Conservation (phyloP, 2,888 invertebrate species). For the Lutraria lutraria region DNA sequence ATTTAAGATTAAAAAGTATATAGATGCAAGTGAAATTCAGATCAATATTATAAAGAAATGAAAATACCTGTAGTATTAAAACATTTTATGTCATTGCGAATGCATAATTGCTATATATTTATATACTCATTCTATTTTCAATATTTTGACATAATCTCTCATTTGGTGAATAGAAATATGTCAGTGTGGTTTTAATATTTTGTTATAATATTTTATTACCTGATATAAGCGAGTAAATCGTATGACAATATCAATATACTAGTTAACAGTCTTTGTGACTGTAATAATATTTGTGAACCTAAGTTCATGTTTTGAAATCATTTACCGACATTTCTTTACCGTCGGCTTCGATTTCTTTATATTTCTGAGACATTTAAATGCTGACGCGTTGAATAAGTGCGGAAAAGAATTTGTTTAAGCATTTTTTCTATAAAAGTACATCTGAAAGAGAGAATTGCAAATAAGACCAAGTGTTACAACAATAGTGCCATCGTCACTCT, state of each 20-base stretch:
- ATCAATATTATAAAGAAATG: neutral
- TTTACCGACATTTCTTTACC: neutral
- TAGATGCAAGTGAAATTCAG: neutral
- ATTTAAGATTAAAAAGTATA: neutral
- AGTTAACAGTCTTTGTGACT: neutral
- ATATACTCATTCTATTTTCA: neutral
- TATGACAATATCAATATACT: neutral
- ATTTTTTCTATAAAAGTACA: too few relatives aligned
- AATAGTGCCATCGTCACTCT: too few relatives aligned
- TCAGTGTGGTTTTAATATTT: slow-evolving; percentile 11
- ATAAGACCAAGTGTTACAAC: too few relatives aligned
- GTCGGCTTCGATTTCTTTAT: neutral
- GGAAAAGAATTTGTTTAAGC: too few relatives aligned
- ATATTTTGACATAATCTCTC: neutral
- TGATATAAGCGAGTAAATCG: too few relatives aligned
- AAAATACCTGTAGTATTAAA: neutral
- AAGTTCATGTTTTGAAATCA: neutral
- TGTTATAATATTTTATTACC: neutral
- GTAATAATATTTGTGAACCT: neutral
- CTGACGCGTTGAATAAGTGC: neutral
- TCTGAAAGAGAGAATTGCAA: too few relatives aligned
- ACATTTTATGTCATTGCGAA: neutral
- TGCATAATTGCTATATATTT: neutral
- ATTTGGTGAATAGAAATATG: neutral
- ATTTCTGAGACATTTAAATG: neutral